Evolutionary conservation across 2,113 vertebrate species (phyloP).

Genomic region (Leucoraja erinaceus): DNA sequence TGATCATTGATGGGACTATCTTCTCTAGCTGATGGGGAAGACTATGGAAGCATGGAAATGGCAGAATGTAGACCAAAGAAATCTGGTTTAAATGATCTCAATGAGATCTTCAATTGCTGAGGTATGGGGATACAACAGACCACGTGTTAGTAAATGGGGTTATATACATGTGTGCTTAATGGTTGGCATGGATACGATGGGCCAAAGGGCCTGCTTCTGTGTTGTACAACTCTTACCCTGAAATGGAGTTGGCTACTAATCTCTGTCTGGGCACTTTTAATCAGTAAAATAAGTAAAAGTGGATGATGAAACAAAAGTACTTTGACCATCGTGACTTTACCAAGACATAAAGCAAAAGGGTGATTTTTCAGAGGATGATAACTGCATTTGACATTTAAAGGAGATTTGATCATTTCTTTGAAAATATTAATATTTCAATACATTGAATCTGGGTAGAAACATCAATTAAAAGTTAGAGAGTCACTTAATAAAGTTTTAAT

Average conservation of each 20-base stretch:
- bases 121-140: no score
- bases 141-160: no score
- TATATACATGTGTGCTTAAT: no score
- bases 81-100: no score
- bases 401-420: background rate
- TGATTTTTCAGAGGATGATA: background rate
- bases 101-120: no score
- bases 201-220: no score
- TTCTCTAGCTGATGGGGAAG: background rate
- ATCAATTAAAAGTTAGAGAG: conserved; percentile 6
- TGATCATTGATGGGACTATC: background rate
- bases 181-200: no score
- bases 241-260: background rate
- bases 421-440: conserved; percentile 11
- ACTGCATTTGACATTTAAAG: background rate
- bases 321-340: background rate
- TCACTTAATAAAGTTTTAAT: conserved; percentile 17
- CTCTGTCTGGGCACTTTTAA: background rate
- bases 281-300: background rate
- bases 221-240: background rate
- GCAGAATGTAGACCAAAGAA: background rate
- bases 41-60: background rate
- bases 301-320: background rate
- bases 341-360: background rate
- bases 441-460: background rate